Conservation (phyloP, 2,113 vertebrate species). For the Thamnophis sirtalis region DNA sequence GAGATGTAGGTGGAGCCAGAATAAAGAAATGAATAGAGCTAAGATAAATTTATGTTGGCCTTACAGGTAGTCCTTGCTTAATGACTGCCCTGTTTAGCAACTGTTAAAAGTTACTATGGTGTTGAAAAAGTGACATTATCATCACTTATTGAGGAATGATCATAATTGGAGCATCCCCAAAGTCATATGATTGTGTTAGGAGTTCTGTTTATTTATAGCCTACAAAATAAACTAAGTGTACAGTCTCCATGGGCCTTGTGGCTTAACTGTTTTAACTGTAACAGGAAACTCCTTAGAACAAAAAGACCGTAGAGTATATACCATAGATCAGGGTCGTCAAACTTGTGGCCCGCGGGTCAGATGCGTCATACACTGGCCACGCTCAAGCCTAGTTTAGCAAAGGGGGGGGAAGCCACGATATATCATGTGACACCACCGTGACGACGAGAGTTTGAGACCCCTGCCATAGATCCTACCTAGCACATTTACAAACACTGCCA, state of each 20-base stretch:
- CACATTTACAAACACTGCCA: background rate
- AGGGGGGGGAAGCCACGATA: too few species aligned
- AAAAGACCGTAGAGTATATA: background rate
- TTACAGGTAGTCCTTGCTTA: background rate
- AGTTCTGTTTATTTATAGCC: background rate
- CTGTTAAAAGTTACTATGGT: background rate
- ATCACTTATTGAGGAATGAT: background rate
- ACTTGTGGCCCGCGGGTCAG: too few species aligned
- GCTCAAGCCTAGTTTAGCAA: too few species aligned
- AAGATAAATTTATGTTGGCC: background rate
- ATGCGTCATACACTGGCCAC: too few species aligned
- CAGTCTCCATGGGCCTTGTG: background rate
- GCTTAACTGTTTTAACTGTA: background rate
- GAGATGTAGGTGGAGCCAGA: background rate
- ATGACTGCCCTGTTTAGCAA: background rate
- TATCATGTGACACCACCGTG: too few species aligned
- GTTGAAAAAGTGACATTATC: background rate
- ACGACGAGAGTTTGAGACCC: too few species aligned
- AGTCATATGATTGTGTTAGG: background rate
- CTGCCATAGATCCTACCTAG: background rate
- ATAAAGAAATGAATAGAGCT: background rate
- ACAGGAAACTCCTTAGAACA: background rate
- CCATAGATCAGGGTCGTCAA: background rate
- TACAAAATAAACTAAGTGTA: background rate
- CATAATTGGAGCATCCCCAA: background rate